Percentiles rank a stretch among this genome's conserved stretches.
phyloP scores from a whole-genome alignment of 2,888 invertebrate genomes.

The Nomada flava region DNA sequence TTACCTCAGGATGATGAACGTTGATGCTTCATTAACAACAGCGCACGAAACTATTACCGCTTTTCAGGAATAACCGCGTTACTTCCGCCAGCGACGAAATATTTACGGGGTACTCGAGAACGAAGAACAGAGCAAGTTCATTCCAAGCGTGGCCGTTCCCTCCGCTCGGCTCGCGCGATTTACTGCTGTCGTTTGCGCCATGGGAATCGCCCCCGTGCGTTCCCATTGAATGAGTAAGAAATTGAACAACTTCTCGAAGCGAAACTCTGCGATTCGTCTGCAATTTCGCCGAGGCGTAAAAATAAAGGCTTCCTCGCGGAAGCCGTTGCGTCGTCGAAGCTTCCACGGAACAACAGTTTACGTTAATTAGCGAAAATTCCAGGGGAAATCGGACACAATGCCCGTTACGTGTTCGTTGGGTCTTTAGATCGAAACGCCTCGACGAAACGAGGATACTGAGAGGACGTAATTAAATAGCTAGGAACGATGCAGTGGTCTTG shows the following conservation, averaged over 20 bases:
- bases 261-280: too few species aligned
- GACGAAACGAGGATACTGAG: too few species aligned
- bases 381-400: too few species aligned
- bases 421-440: too few species aligned
- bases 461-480: too few species aligned
- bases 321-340: not conserved
- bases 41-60: slow-evolving; percentile 5
- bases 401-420: too few species aligned
- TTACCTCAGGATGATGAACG: not conserved
- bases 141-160: not conserved
- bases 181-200: slow-evolving; percentile 4
- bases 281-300: not conserved
- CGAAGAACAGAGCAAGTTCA: not conserved
- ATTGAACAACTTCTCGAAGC: not conserved
- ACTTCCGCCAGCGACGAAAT: not conserved
- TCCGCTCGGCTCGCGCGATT: not conserved
- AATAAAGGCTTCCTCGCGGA: not conserved
- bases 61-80: not conserved
- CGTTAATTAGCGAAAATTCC: not conserved
- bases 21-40: slow-evolving; percentile 22
- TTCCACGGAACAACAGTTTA: not conserved
- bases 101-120: not conserved
- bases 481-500: too few species aligned
- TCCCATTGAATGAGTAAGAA: not conserved
- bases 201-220: not conserved